These are phyloP conservation scores for Aphelenchoides avenae DNA, from an alignment of 1,140 invertebrate genomes.

Conservation along the genomic window DNA sequence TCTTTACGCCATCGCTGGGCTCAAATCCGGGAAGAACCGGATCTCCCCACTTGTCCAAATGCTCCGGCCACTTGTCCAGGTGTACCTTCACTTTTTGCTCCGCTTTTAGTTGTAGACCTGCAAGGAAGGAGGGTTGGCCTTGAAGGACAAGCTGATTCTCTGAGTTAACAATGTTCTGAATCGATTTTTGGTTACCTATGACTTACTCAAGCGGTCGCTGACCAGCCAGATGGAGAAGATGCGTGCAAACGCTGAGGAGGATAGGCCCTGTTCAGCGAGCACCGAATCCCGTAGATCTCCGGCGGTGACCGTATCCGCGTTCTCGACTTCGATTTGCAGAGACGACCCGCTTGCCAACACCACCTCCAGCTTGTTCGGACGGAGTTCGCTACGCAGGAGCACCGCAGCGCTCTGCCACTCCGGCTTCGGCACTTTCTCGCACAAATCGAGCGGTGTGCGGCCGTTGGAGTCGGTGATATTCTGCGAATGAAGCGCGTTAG, in stretches of 20 bases:
- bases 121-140: constrained; percentile 2
- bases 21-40: not conserved
- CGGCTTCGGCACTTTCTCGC: constrained; percentile 40
- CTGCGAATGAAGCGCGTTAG: constrained; percentile 16
- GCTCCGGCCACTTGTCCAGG: constrained; percentile 49
- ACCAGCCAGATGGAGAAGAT: constrained; percentile 52
- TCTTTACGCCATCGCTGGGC: constrained; percentile 12
- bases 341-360: constrained; percentile 32
- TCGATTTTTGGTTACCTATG: constrained; percentile 13
- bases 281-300: constrained; percentile 42
- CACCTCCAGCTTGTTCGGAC: constrained; percentile 43
- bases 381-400: constrained; percentile 24
- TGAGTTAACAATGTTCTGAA: no score
- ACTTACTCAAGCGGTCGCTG: constrained; percentile 44
- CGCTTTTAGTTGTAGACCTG: constrained; percentile 52
- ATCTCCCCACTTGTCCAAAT: constrained; percentile 44
- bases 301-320: constrained; percentile 34
- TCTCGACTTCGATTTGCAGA: constrained; percentile 35
- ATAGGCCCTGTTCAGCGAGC: constrained; percentile 30
- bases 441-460: constrained; percentile 48
- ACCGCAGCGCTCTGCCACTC: constrained; percentile 45
- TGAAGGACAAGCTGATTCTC: not conserved
- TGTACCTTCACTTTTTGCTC: constrained; percentile 44
- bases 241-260: constrained; percentile 9
- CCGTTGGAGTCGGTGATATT: constrained; percentile 46